Evolutionary conservation across 1,140 invertebrate species (phyloP).

Genomic region (Eupristina koningsbergeri): DNA sequence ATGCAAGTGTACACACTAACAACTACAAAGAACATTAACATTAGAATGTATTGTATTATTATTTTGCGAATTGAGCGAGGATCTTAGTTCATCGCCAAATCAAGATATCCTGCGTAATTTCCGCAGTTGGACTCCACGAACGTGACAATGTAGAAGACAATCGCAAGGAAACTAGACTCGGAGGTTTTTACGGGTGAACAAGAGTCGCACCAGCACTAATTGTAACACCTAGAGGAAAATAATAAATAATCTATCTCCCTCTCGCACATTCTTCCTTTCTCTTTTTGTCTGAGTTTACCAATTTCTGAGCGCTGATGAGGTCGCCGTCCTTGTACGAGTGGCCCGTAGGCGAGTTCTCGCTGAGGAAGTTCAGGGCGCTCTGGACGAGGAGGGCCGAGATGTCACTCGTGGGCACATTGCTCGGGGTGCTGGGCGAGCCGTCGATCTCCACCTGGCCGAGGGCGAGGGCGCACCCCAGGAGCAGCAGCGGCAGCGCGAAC

Average conservation of each 20-base stretch:
- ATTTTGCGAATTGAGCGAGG: neutral
- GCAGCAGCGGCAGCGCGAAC: neutral
- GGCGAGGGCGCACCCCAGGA: neutral
- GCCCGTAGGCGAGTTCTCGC: constrained; percentile 58
- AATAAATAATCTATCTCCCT: neutral
- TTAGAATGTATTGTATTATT: too few species aligned
- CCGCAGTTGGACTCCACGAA: neutral
- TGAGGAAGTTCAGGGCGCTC: constrained; percentile 60
- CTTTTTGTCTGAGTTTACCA: constrained; percentile 53
- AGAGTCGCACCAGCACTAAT: neutral
- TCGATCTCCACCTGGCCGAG: neutral
- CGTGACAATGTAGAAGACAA: neutral
- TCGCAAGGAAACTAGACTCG: neutral
- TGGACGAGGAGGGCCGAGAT: constrained; percentile 55
- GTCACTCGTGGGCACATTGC: constrained; percentile 52
- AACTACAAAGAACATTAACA: neutral
- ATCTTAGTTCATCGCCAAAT: constrained; percentile 37
- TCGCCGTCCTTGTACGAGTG: constrained; percentile 62
- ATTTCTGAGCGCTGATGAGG: constrained; percentile 63
- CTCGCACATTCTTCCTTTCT: neutral
- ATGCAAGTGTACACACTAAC: neutral
- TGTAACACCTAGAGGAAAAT: neutral
- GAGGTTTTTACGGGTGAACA: neutral
- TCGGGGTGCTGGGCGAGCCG: neutral
- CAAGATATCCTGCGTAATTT: constrained; percentile 36